Evolutionary conservation across 2,113 vertebrate genomes (phyloP).

Genomic region (Apistogramma diplotaenia): DNA sequence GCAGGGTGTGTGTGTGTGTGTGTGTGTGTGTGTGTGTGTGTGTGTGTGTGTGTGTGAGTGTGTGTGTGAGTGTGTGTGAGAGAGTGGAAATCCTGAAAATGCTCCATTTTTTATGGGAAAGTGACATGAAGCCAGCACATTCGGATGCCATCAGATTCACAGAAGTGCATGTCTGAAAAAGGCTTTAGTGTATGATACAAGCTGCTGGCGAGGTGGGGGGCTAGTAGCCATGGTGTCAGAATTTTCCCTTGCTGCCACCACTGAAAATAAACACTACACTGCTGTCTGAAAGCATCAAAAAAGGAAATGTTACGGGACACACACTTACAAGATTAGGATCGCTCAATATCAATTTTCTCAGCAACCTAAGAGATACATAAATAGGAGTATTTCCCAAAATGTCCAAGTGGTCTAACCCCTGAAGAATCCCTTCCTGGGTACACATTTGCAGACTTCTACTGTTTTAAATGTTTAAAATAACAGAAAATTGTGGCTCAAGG

Average conservation of each 20-base stretch:
- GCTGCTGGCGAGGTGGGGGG: not conserved
- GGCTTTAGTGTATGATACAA: not conserved
- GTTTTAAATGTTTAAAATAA: not conserved
- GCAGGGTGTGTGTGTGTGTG: rapidly evolving
- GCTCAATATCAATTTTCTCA: too few relatives aligned
- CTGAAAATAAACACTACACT: not conserved
- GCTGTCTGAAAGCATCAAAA: not conserved
- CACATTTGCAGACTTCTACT: not conserved
- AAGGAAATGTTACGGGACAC: not conserved
- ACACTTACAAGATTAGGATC: not conserved
- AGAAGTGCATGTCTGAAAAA: not conserved
- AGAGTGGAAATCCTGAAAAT: not conserved
- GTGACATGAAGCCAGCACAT: not conserved
- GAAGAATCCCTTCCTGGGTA: not conserved
- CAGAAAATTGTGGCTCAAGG: not conserved
- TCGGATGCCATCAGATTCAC: not conserved
- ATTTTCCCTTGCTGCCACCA: not conserved
- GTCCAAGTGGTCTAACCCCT: not conserved
- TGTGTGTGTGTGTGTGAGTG: not conserved
- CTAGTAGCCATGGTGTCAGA: not conserved
- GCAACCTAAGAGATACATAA: too few relatives aligned
- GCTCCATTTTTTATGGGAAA: not conserved
- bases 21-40: too few relatives aligned
- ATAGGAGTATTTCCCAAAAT: not conserved
- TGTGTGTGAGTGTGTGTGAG: too few relatives aligned